Percentiles rank a stretch among this genome's conserved stretches.
Evolutionary conservation across 2,797 vertebrate genomes (phyloP).

Genomic region (Rhabdophis nuchalis): DNA sequence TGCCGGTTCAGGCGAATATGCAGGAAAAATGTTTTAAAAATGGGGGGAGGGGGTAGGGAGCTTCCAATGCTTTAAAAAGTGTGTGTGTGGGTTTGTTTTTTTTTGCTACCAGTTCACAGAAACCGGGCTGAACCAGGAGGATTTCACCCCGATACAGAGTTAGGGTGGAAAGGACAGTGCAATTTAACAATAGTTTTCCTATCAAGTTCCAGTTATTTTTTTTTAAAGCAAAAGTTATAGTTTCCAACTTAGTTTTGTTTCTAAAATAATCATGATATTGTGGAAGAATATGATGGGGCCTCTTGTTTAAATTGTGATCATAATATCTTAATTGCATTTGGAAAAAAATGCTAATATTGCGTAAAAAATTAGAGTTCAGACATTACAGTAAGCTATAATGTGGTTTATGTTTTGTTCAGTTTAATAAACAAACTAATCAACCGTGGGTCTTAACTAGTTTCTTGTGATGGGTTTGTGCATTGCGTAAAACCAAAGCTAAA

Average conservation of each 20-base stretch:
- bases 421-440: background rate
- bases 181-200: background rate
- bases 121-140: too few species aligned
- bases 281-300: slow-evolving; percentile 55
- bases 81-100: too few species aligned
- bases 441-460: background rate
- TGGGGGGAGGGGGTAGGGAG: too few species aligned
- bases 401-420: background rate
- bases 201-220: background rate
- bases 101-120: too few species aligned
- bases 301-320: slow-evolving; percentile 63
- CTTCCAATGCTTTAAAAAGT: too few species aligned
- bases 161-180: background rate
- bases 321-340: slow-evolving; percentile 63
- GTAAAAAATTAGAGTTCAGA: background rate
- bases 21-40: too few species aligned
- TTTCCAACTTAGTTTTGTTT: slow-evolving; percentile 53
- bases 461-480: background rate
- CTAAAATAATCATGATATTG: slow-evolving; percentile 62
- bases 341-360: slow-evolving; percentile 7
- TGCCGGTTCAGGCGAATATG: too few species aligned
- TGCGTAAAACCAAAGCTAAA: background rate
- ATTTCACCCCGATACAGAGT: background rate
- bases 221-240: background rate
- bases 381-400: background rate